Evolutionary conservation across 2,113 vertebrate species (phyloP).

Genomic region (Spermophilus dauricus): DNA sequence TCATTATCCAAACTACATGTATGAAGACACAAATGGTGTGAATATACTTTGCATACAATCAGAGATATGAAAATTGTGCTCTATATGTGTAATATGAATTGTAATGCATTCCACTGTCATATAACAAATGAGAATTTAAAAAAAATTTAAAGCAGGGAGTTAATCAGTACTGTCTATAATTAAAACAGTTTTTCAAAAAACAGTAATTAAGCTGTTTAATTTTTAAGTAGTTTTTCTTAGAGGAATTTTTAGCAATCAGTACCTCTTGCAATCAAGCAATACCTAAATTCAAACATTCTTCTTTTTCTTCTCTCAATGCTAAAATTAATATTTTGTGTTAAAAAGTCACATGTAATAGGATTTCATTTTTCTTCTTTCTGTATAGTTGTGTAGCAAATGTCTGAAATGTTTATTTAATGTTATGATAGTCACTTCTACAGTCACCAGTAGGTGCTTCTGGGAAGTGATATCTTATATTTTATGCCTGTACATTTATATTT

Average conservation of each 20-base stretch:
- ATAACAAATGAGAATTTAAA: too few relatives aligned
- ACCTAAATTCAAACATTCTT: slow-evolving; percentile 35
- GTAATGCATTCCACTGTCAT: too few relatives aligned
- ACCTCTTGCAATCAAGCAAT: slow-evolving; percentile 16
- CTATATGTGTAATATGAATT: too few relatives aligned
- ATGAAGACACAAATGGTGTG: too few relatives aligned
- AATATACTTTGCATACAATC: too few relatives aligned
- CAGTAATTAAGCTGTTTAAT: slow-evolving; percentile 12
- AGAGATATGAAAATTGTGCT: too few relatives aligned
- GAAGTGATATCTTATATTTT: neutral
- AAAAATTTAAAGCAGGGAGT: neutral
- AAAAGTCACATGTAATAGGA: neutral
- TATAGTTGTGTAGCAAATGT: neutral
- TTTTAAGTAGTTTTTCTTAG: slow-evolving; percentile 18
- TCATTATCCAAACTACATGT: too few relatives aligned
- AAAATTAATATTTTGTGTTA: slow-evolving; percentile 20
- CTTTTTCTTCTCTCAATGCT: neutral
- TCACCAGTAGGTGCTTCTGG: neutral
- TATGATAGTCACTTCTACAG: neutral
- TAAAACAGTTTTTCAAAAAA: neutral
- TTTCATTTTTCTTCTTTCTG: slow-evolving; percentile 13
- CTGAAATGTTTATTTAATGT: neutral
- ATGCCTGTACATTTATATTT: neutral
- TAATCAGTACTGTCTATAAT: neutral
- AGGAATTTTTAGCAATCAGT: neutral